A percentile compares a stretch with the other conserved stretches of the same genome.
Conservation (phyloP, 2,888 invertebrate genomes). For the Noctua janthe region DNA sequence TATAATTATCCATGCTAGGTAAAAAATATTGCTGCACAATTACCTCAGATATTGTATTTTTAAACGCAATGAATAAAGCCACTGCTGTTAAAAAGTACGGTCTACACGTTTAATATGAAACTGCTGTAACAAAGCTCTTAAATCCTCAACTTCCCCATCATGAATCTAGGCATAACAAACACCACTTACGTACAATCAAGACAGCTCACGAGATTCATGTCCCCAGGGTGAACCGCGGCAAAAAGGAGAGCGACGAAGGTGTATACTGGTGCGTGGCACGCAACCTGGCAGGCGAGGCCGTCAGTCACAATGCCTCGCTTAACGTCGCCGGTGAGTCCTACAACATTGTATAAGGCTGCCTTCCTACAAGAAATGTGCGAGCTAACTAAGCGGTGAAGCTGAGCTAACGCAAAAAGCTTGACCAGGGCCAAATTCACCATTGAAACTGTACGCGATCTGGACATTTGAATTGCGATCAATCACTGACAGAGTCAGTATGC, state of each 20-base stretch:
- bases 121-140: conserved; percentile 12
- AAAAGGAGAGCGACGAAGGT: conserved; percentile 98
- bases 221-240: conserved; percentile 95
- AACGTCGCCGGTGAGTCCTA: conserved; percentile 96
- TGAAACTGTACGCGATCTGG: not conserved
- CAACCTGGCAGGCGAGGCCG: conserved; percentile 96
- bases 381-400: not conserved
- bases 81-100: not conserved
- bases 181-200: conserved; percentile 51
- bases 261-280: conserved; percentile 99
- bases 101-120: not conserved
- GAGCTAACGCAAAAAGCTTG: not conserved
- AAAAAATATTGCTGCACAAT: not conserved
- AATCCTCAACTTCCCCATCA: conserved; percentile 27
- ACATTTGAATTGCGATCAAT: not conserved
- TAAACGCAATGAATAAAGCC: not conserved
- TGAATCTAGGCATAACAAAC: conserved; percentile 47
- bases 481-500: not conserved
- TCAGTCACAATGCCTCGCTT: conserved; percentile 98
- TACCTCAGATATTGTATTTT: not conserved
- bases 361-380: not conserved
- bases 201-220: conserved; percentile 61
- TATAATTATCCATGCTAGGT: not conserved
- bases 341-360: conserved; percentile 32
- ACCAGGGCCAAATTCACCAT: not conserved